phyloP scores from a whole-genome alignment of 2,113 vertebrate species.

The Eulemur rufifrons region DNA sequence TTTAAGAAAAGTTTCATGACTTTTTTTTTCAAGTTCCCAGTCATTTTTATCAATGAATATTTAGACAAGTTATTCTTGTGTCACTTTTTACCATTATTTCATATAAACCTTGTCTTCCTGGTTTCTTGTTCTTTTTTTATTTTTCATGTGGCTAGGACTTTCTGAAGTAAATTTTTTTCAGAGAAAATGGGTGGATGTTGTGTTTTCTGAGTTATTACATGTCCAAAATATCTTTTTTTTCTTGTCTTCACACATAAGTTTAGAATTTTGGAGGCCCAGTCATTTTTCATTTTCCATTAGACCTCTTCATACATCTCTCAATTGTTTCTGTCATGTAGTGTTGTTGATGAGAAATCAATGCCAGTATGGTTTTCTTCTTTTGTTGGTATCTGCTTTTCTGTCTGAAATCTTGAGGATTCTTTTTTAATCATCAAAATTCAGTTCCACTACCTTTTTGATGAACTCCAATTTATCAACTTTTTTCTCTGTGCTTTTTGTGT shows the following conservation, averaged over 20 bases:
- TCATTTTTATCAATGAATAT: constrained; percentile 25
- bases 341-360: background rate
- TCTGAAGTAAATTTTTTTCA: background rate
- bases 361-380: background rate
- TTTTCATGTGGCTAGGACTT: background rate
- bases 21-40: background rate
- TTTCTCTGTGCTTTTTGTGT: background rate
- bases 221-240: background rate
- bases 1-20: constrained; percentile 15
- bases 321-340: background rate
- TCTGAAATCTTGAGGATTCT: background rate
- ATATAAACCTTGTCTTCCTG: background rate
- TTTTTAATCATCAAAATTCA: constrained; percentile 30
- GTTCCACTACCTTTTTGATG: background rate
- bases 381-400: background rate
- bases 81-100: background rate
- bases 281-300: background rate
- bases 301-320: background rate
- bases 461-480: background rate
- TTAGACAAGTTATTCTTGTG: constrained; percentile 14
- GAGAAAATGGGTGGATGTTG: background rate
- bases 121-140: background rate
- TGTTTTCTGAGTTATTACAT: background rate
- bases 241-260: background rate
- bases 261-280: background rate